Evolutionary conservation across 2,888 invertebrate genomes (phyloP).

Genomic region (Drosophila silvestris): DNA sequence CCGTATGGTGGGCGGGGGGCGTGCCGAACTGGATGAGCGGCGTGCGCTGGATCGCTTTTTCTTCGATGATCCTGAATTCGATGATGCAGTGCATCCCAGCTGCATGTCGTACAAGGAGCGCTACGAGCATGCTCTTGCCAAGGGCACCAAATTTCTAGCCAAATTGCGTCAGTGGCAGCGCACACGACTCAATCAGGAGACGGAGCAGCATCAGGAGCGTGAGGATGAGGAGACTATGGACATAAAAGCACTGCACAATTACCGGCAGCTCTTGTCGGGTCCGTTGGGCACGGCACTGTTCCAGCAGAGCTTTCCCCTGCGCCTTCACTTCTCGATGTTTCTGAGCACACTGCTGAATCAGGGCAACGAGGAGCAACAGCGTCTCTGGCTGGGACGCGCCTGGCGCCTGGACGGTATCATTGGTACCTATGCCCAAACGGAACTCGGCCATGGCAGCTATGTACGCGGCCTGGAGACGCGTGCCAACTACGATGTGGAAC

Average conservation of each 20-base stretch:
- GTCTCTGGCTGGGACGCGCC: conserved; percentile 93
- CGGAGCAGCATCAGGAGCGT: conserved; percentile 84
- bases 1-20: conserved; percentile 82
- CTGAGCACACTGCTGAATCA: conserved; percentile 94
- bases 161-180: conserved; percentile 89
- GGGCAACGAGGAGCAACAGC: conserved; percentile 93
- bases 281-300: conserved; percentile 78
- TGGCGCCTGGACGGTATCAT: conserved; percentile 92
- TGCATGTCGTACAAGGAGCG: conserved; percentile 78
- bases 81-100: conserved; percentile 64
- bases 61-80: conserved; percentile 71
- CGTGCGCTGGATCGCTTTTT: conserved; percentile 72
- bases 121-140: conserved; percentile 72
- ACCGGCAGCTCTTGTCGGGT: conserved; percentile 75
- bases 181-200: background rate
- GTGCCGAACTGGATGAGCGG: conserved; percentile 54
- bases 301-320: conserved; percentile 85
- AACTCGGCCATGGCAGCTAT: conserved; percentile 97
- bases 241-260: conserved; percentile 62
- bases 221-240: conserved; percentile 82
- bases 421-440: conserved; percentile 98
- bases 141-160: conserved; percentile 86
- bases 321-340: conserved; percentile 96
- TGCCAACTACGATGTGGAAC: conserved; percentile 93
- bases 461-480: conserved; percentile 95